phyloP scores from a whole-genome alignment of 1,140 invertebrate species.

The Lordiphosa collinella region DNA sequence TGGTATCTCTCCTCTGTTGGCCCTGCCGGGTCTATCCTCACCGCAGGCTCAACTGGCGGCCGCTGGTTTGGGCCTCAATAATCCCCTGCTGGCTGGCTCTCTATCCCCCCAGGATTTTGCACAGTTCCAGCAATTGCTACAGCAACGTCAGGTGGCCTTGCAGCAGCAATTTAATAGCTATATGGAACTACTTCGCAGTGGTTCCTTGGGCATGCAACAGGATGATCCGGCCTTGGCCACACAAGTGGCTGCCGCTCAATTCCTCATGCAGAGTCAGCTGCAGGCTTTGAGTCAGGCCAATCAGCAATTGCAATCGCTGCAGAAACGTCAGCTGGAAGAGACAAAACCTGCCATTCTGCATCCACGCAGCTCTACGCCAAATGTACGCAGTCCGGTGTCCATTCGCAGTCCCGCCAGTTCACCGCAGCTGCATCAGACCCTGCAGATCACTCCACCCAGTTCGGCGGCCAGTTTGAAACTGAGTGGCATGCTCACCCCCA shows the following conservation, averaged over 20 bases:
- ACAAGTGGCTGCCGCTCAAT: constrained; percentile 72
- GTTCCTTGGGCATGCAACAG: constrained; percentile 53
- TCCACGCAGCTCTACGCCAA: constrained; percentile 80
- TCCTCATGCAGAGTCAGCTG: constrained; percentile 81
- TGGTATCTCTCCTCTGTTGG: constrained; percentile 55
- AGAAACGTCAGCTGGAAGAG: constrained; percentile 84
- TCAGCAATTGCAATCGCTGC: constrained; percentile 89
- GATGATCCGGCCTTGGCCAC: constrained; percentile 64
- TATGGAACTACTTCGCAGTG: constrained; percentile 64
- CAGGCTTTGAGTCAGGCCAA: constrained; percentile 90
- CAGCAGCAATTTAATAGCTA: constrained; percentile 77
- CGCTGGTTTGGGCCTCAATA: constrained; percentile 34
- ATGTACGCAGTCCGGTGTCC: constrained; percentile 78
- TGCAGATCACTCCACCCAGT: constrained; percentile 79
- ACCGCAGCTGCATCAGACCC: constrained; percentile 41
- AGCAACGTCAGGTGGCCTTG: constrained; percentile 67
- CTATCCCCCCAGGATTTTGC: constrained; percentile 67
- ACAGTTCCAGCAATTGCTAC: constrained; percentile 69
- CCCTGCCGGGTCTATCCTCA: constrained; percentile 56
- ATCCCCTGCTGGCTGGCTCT: constrained; percentile 40
- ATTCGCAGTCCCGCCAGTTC: constrained; percentile 76
- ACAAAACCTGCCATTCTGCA: constrained; percentile 71
- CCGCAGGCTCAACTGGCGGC: constrained; percentile 60
- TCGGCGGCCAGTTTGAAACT: constrained; percentile 63
- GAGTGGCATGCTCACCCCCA: constrained; percentile 81